phyloP scores from a whole-genome alignment of 2,797 vertebrate genomes.

The Eulemur albifrons region DNA sequence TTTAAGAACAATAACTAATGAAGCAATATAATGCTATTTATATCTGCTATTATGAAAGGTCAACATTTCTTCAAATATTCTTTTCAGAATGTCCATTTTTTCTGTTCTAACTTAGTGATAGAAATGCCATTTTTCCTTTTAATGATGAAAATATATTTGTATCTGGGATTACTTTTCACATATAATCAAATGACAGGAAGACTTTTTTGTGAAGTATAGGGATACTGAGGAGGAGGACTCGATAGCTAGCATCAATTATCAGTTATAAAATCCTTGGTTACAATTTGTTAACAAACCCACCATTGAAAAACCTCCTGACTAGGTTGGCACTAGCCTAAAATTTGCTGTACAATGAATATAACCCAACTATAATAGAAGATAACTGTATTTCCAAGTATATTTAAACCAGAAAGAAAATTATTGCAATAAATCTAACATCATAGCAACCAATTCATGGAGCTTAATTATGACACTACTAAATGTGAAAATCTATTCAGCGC shows the following conservation, averaged over 20 bases:
- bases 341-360: conserved; percentile 76
- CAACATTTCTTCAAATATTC: conserved; percentile 68
- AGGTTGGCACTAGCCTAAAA: conserved; percentile 70
- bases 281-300: conserved; percentile 65
- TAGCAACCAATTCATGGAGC: conserved; percentile 89
- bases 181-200: conserved; percentile 60
- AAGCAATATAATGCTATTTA: conserved; percentile 52
- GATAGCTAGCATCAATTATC: conserved; percentile 16
- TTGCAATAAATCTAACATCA: conserved; percentile 86
- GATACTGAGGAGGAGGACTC: conserved; percentile 51
- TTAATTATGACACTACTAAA: conserved; percentile 99
- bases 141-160: conserved; percentile 69
- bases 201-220: background rate
- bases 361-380: conserved; percentile 55
- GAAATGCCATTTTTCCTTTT: conserved; percentile 75
- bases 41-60: conserved; percentile 60
- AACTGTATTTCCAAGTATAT: conserved; percentile 75
- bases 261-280: conserved; percentile 68
- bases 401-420: conserved; percentile 74
- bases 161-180: conserved; percentile 55
- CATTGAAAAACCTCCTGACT: conserved; percentile 39
- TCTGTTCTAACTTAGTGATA: conserved; percentile 67
- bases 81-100: conserved; percentile 69
- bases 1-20: conserved; percentile 39
- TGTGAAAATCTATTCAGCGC: conserved; percentile 92